Evolutionary conservation across 2,113 vertebrate species (phyloP), one percentile per base, ranked within the genome.

Genomic region (Arenaria interpres): DNA sequence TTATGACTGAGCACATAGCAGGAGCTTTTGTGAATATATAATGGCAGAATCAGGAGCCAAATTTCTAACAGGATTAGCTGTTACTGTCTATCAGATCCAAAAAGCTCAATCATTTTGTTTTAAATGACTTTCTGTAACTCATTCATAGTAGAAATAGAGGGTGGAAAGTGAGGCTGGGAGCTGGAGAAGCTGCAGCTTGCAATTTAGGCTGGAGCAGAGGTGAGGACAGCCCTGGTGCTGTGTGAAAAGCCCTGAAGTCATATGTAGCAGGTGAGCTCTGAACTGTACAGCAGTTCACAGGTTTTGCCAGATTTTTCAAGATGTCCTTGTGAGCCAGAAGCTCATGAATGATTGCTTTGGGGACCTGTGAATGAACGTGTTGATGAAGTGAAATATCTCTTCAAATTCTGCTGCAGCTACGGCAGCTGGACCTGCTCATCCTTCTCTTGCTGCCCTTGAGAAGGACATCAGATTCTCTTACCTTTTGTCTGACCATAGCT

Each of bases 61-160:
- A 93, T 91, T 93, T 95, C 94, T 97, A 95, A 93, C 90, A 85
- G 87, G 95, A 97, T 96, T 97, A 95, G 63, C 94, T 87, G 94
- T 87, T 95, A 35, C 69, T 66, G 84, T 95, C 92, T 72, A 82
- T 89, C 89, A 89, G 86, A 91, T 95, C 94, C 92, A 89, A 85
- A 88, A 87, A 48, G 41, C 84, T 85, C 92, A 87, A 92, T 96
- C 94, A 92, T 87, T 91, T 92, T 87, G 80, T 89, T 92, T 89
- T 85, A 95, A 95, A 93, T 92, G 19, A 92, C 86, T 95, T 93
- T 88, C 62, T 85, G 57, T 62, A 91, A 72, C 69, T 93, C 94
- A 92, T 89, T 97, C 89, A 88, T 50, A 53, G 32, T 13, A 30
- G 62, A 53, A 91, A 57, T 5, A 30, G 69, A 88, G 66, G 43